Conservation (phyloP, 1,140 invertebrate genomes). For the Probaryconus sp. region DNA sequence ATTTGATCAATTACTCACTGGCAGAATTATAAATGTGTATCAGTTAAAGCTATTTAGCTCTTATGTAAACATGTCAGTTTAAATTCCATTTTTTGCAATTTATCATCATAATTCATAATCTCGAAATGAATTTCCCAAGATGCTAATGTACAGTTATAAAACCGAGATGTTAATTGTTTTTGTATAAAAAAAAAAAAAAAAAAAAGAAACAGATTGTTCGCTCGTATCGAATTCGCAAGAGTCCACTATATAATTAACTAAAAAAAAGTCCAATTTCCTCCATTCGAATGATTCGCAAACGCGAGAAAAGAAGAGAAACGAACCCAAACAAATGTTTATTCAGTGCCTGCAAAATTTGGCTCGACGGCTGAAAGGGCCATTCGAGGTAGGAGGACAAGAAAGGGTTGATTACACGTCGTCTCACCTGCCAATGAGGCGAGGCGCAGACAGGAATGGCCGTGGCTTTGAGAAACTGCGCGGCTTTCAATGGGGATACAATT, state of each 20-base stretch:
- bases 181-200: no score
- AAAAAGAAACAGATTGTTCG: no score
- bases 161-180: no score
- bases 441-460: conserved; percentile 28
- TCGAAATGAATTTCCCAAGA: not conserved
- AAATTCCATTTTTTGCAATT: conserved; percentile 1
- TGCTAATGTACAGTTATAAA: no score
- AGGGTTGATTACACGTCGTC: conserved; percentile 53
- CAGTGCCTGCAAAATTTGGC: conserved; percentile 49
- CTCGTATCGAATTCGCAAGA: no score
- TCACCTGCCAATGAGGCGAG: conserved; percentile 54
- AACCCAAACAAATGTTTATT: conserved; percentile 53
- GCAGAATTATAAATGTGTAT: conserved; percentile 19
- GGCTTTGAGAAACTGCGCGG: conserved; percentile 37
- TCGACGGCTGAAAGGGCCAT: conserved; percentile 26
- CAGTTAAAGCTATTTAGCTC: not conserved
- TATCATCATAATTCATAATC: not conserved
- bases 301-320: conserved; percentile 42
- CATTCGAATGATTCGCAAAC: conserved; percentile 10
- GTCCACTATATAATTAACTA: no score
- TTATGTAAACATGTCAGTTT: conserved; percentile 17
- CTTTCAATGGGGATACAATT: conserved; percentile 63
- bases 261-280: conserved; percentile 1
- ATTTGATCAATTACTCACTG: conserved; percentile 20
- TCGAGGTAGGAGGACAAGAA: conserved; percentile 15